A percentile compares a stretch with the other conserved stretches of the same genome.
These are phyloP conservation scores for Puffinus mauretanicus DNA, from an alignment of 2,113 vertebrate species.

Conservation along the genomic window DNA sequence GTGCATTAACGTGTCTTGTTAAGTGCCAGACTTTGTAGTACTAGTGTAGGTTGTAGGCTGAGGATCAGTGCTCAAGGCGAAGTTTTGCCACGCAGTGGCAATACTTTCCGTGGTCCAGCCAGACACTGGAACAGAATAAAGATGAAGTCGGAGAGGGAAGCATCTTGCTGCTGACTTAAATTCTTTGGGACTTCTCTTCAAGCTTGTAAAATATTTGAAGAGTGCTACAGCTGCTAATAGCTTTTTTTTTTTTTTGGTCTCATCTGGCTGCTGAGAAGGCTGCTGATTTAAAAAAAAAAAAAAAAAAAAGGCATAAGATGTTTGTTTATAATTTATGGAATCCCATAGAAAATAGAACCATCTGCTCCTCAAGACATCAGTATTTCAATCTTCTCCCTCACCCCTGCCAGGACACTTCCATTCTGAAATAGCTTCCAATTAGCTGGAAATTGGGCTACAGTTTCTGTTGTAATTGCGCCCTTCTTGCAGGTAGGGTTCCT, in stretches of 20 bases:
- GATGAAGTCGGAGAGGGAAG: not conserved
- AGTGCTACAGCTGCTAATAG: conserved; percentile 5
- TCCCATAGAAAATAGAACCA: conserved; percentile 59
- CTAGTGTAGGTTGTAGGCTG: not conserved
- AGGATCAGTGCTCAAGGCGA: not conserved
- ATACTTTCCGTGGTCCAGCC: not conserved
- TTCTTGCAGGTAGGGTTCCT: not conserved
- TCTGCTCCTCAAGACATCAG: conserved; percentile 58
- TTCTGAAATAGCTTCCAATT: conserved; percentile 62
- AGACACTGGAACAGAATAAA: not conserved
- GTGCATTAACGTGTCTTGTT: not conserved
- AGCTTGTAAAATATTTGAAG: not conserved
- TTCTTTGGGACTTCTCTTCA: not conserved
- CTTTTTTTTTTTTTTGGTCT: not conserved
- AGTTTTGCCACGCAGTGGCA: not conserved
- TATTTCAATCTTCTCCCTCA: conserved; percentile 54
- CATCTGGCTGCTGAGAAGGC: conserved; percentile 27
- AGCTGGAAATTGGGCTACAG: conserved; percentile 3
- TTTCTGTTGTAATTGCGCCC: conserved; percentile 4
- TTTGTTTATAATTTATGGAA: conserved; percentile 69
- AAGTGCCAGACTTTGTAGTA: not conserved
- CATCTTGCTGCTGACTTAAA: conserved; percentile 21
- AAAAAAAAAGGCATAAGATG: not conserved
- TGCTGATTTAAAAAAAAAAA: not conserved
- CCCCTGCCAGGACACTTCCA: conserved; percentile 39